Evolutionary conservation across 2,113 vertebrate species (phyloP), one percentile per base, ranked within the genome.

Genomic region (Paramormyrops kingsleyae): DNA sequence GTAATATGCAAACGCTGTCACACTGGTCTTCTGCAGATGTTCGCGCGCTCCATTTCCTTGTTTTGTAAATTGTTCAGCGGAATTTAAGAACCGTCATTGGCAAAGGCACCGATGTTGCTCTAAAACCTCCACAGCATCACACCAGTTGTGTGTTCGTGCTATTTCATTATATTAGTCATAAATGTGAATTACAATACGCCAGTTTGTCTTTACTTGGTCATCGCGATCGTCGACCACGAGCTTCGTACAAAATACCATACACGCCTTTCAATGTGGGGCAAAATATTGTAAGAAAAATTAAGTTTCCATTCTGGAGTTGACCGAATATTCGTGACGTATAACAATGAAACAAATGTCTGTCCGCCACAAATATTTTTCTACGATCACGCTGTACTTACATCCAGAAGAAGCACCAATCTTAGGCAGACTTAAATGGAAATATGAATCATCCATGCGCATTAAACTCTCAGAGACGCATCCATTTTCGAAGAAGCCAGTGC

Each of bases 221-320:
- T 87, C 49, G 13, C 47, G 86, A 88, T 44, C 50, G 77, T n/a
- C 56, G 13, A 80, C 88, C 93, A 91, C 84, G 91, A 46, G 15
- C 83, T 56, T 90, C 89, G 88, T 87, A 90, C 87, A 21, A 88
- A 90, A 92, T 90, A 44, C 88, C 91, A 86, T 42, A 91, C 70
- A 52, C 35, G 15, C 80, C 83, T 89, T 88, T 46, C 83, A 84
- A 84, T 70, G 90, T 90, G 85, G 85, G 56, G 83, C 88, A 90
- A 92, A 92, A 88, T 90, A 92, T 66, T 44, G 89, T 44, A 2
- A 87, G 87, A 35, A 53, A 66, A 89, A 91, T 91, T 88, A 89
- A 88, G 91, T 94, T 94, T 94, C 93, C 94, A 92, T 91, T 92
- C 91, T 91, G 88, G n/a, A 59, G 87, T 89, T 87, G 13, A 80